Conservation (phyloP, 2,888 invertebrate genomes). For the Zygothrica quintamaculata region DNA sequence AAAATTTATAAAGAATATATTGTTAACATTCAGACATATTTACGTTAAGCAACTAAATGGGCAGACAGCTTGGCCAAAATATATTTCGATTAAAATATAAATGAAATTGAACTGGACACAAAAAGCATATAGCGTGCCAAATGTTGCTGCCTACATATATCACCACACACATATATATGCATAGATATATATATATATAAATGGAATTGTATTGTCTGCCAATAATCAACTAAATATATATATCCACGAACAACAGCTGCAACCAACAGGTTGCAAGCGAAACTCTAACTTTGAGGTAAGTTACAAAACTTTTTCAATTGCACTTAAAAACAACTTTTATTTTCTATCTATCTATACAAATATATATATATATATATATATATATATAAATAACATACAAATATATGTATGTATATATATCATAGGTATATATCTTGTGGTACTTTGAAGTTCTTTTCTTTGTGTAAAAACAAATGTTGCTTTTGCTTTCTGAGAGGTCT, state of each 20-base stretch:
- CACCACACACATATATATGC: too few relatives aligned
- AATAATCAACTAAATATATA: constrained; percentile 24
- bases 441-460: background rate
- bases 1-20: constrained; percentile 66
- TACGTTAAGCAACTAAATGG: constrained; percentile 36
- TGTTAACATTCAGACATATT: constrained; percentile 39
- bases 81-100: constrained; percentile 77
- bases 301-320: constrained; percentile 2
- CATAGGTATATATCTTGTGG: too few relatives aligned
- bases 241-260: constrained; percentile 3
- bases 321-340: constrained; percentile 18
- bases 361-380: too few relatives aligned
- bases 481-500: too few relatives aligned
- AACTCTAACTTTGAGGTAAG: constrained; percentile 29
- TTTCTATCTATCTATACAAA: too few relatives aligned
- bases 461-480: background rate
- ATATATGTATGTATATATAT: too few relatives aligned
- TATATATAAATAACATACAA: too few relatives aligned
- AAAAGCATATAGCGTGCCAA: constrained; percentile 70
- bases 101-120: constrained; percentile 75
- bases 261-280: constrained; percentile 64
- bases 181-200: too few relatives aligned
- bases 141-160: constrained; percentile 34
- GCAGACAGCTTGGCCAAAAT: constrained; percentile 52
- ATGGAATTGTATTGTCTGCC: constrained; percentile 50